Base-by-base conservation (phyloP, 2,888 invertebrate species). In the Athrips mouffetella region DNA sequence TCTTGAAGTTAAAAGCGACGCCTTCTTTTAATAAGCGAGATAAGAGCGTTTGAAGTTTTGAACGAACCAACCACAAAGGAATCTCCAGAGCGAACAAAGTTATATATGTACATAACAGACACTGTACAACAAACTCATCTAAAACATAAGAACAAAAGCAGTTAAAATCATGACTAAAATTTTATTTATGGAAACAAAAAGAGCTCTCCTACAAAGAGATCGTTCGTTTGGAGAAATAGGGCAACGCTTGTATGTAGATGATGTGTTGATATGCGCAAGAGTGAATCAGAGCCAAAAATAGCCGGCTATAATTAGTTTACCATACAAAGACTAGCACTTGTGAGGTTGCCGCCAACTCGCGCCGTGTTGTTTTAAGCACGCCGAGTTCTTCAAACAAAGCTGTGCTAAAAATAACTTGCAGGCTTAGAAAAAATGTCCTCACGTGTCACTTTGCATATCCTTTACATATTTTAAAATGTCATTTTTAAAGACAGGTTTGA, bases 251-350 rank as follows among this genome's bases (percentile, higher is more conserved):
- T 57, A 65, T 68, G 65, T 57, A 66, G 68, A 70, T 64, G 68
- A 66, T 11, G 3, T 44, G n/a, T n/a, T n/a, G 15, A 37, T 39
- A 18, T 37, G 76, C 76, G 78, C 73, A 76, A 69, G 74, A 75
- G 74, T 82, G 82, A 82, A 60, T 83, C 83, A 83, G 25, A n/a
- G 3, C 47, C 25, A 47, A 41, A 23, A 40, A 41, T 47, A 47
- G 41, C 70, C 46, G 51, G 55, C 68, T 45, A 82, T 80, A 79
- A 76, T 80, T 81, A 82, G 76, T 70, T 63, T 64, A 65, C 73
- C 73, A 73, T 79, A 82, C 80, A 81, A 79, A 80, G 76, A 60
- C 54, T 63, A 65, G 49, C 54, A 60, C 62, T 60, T 63, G 62
- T 62, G 65, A 70, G 68, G 67, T 70, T 70, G 65, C 69, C 70